phyloP scores from a whole-genome alignment of 2,797 vertebrate species.

The Rhinoraja longicauda region DNA sequence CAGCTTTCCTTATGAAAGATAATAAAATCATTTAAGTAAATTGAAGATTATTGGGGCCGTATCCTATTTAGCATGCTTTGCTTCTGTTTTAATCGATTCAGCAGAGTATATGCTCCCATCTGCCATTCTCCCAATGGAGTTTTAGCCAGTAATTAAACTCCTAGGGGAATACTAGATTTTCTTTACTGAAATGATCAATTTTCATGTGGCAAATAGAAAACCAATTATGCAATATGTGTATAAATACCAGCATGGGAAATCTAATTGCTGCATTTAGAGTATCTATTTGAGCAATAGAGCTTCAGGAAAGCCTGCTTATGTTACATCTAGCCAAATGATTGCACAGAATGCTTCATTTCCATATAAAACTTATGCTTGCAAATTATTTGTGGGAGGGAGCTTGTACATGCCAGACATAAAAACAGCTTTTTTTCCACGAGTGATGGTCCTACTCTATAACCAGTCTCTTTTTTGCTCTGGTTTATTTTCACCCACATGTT shows the following conservation, averaged over 20 bases:
- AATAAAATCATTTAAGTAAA: not conserved
- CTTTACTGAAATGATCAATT: slow-evolving; percentile 18
- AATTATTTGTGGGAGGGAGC: not conserved
- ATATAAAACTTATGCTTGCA: not conserved
- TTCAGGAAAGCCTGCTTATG: not conserved
- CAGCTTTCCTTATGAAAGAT: not conserved
- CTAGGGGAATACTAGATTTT: not conserved
- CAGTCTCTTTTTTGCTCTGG: too few species aligned
- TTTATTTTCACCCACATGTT: too few species aligned
- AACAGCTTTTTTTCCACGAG: too few species aligned
- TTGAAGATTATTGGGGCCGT: not conserved
- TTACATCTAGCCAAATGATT: not conserved
- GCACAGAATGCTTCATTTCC: not conserved
- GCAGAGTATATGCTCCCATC: not conserved
- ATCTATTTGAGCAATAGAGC: not conserved
- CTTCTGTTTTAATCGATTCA: not conserved
- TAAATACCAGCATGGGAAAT: slow-evolving; percentile 30
- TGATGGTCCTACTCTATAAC: too few species aligned
- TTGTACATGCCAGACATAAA: too few species aligned
- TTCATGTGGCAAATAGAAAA: not conserved
- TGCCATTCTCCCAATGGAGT: not conserved
- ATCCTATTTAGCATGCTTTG: not conserved
- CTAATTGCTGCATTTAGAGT: slow-evolving; percentile 23
- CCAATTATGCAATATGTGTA: slow-evolving; percentile 21
- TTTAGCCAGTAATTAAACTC: slow-evolving; percentile 27